Base-by-base conservation (phyloP, 2,888 invertebrate genomes). In the Zygogramma bicolorata region DNA sequence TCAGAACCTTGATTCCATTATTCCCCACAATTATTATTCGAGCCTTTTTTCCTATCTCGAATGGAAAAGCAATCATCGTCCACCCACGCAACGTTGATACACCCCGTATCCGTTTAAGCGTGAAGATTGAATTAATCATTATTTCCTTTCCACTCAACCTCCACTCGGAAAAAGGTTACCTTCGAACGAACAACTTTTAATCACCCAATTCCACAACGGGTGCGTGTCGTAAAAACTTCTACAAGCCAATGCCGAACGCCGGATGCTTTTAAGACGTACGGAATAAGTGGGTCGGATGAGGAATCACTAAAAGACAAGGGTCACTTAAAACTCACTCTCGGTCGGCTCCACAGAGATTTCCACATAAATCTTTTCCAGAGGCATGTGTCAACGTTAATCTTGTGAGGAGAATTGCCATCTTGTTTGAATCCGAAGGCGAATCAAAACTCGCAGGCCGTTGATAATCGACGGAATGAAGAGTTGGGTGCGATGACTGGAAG, bases 361-460 rank as follows among this genome's bases (percentile, higher is more conserved):
- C 53, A 25, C 13, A 27, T 53, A 53, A 53, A 53, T 53, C 53
- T 53, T 25, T n/a, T 53, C 7, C 53, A 6, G n/a, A 25, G 27
- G 53, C 53, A 53, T 27, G 53, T 53, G 53, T 53, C 53, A 53
- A 53, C 53, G 53, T 27, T 25, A 25, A 53, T 53, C 53, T 53
- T 53, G 27, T 27, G 25, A 1, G 6, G 25, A 53, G n/a, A 53
- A 53, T 53, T 2, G 25, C n/a, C 13, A 25, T 18, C 27, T 25
- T 53, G 27, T 27, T 42, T 2, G 53, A 22, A 53, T 53, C 8
- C 13, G 53, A 53, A 22, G 53, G 5, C 25, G 53, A 27, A 53
- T 10, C 53, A 27, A 5, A 25, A 53, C 13, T n/a, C 53, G 15
- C 6, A 13, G 13, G 22, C 13, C 13, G 13, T 25, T 22, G 22